A percentile compares a stretch with the other conserved stretches of the same genome.
phyloP scores from a whole-genome alignment of 2,113 vertebrate genomes.

The Brachyhypopomus occidentalis region DNA sequence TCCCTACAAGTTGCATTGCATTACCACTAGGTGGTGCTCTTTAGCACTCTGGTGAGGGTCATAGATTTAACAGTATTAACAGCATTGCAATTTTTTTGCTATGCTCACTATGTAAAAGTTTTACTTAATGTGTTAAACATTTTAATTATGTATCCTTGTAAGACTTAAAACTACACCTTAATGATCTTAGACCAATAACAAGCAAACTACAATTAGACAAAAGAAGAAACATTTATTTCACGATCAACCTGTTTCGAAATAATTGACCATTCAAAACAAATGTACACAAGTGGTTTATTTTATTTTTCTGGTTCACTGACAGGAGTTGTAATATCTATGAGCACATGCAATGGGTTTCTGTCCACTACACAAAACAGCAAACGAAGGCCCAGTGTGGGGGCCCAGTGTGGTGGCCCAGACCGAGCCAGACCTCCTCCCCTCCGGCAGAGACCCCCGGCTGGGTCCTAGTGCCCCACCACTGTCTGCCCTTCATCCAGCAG shows the following conservation, averaged over 20 bases:
- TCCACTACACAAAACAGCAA: conserved; percentile 72
- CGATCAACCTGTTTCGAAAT: conserved; percentile 78
- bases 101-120: not conserved
- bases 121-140: not conserved
- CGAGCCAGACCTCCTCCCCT: not conserved
- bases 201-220: conserved; percentile 52
- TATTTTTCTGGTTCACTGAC: conserved; percentile 70
- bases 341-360: conserved; percentile 78
- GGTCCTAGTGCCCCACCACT: not conserved
- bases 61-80: too few relatives aligned
- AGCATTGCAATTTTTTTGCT: too few relatives aligned
- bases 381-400: conserved; percentile 62
- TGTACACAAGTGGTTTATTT: conserved; percentile 70
- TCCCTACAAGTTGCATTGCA: too few relatives aligned
- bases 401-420: conserved; percentile 58
- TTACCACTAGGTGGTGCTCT: too few relatives aligned
- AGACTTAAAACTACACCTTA: not conserved
- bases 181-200: conserved; percentile 1
- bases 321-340: conserved; percentile 76
- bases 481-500: conserved; percentile 2
- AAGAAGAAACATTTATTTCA: conserved; percentile 82
- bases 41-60: too few relatives aligned
- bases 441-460: conserved; percentile 7
- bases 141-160: too few relatives aligned
- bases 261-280: conserved; percentile 74